Base-by-base conservation (phyloP, 2,113 vertebrate genomes). In the Entomyzon cyanotis region DNA sequence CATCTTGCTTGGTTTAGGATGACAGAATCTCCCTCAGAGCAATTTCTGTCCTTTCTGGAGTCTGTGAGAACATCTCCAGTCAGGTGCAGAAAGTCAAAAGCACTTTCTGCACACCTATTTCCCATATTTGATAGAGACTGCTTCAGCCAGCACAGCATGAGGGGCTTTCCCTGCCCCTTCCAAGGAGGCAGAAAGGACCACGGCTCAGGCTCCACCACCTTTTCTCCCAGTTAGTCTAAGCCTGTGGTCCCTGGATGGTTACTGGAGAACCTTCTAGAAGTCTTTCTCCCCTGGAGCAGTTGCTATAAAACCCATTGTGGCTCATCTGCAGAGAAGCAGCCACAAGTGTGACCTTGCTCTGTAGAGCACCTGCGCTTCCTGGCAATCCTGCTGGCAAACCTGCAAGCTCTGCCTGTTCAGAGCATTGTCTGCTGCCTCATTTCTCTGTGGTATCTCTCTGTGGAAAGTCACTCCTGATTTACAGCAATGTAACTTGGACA, bases 111-210 rank as follows among this genome's bases (percentile, higher is more conserved):
- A 37, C 52, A 10, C 18, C 39, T 31, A 0, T 53, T 88, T 23
- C 18, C 20, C 2, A 0, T 4, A 15, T 50, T 56, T 1, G 1
- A 27, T 8, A 41, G 39, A 52, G 18, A 58, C 13, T 73, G 18
- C 13, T 46, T 52, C 69, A 89, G 77, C 47, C 88, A 80, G 39
- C 6, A 1, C 3, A 8, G 49, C 12, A 1, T 2, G 3, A 55
- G 33, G 15, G 8, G 15, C 10, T 47, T 87, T 41, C 77, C 52
- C 59, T 91, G n/a, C 9, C 39, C 13, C 39, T 60, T 52, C 37
- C 69, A 62, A 65, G 46, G 25, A 75, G 42, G 17, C 33, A 76
- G 71, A 82, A 71, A 20, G 53, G 25, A 63, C 33, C 28, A 68
- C 70, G 50, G 2, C 20, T 76, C 33, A 65, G 64, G 37, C 46